Percentiles rank a stretch among this genome's conserved stretches.
These are phyloP conservation scores for Eospalax fontanierii DNA, from an alignment of 2,797 vertebrate genomes.

Conservation along the genomic window DNA sequence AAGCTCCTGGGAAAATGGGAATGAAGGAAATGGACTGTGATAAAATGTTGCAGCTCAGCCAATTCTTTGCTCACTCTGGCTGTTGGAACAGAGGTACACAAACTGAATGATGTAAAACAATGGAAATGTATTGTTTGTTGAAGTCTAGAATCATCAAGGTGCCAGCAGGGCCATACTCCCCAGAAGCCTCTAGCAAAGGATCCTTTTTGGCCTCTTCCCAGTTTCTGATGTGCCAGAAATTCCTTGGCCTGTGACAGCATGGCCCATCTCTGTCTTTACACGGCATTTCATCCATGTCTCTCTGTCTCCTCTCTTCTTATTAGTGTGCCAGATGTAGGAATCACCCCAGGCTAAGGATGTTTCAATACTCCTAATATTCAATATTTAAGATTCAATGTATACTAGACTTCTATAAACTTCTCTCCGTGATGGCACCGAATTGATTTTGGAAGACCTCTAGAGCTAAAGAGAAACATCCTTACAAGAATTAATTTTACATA, in stretches of 20 bases:
- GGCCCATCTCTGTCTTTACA: background rate
- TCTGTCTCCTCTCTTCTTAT: background rate
- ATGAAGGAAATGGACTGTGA: slow-evolving; percentile 8
- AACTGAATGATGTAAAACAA: background rate
- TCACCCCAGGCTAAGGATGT: background rate
- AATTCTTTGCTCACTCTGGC: background rate
- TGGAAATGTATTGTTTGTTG: background rate
- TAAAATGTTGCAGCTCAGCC: background rate
- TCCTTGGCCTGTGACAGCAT: background rate
- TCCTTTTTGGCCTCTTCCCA: background rate
- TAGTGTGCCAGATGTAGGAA: background rate
- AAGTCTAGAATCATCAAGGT: background rate
- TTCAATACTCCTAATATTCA: background rate
- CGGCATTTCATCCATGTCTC: background rate
- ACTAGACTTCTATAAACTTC: background rate
- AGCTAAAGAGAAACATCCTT: background rate
- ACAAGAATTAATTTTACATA: background rate
- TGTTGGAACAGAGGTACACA: background rate
- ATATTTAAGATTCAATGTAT: background rate
- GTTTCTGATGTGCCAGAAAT: background rate
- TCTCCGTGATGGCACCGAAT: background rate
- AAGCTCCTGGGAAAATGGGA: background rate
- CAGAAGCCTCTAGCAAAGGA: background rate
- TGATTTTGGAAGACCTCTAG: background rate
- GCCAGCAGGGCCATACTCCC: too few relatives aligned